Base-by-base conservation (phyloP, 2,113 vertebrate genomes). In the Paedocypris sp. region DNA sequence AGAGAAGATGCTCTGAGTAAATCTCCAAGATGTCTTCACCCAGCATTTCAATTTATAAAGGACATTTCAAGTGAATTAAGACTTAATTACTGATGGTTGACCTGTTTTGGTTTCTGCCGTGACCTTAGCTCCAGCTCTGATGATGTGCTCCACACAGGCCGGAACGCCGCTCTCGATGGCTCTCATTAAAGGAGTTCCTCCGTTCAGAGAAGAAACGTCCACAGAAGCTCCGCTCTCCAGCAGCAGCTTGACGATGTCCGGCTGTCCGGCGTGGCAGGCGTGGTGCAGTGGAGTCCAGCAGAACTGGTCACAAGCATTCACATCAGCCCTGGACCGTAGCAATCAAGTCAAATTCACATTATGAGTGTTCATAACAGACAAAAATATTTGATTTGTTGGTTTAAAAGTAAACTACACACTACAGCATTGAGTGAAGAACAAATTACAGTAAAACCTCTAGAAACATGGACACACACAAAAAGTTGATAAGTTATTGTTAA, bases 221-320 rank as follows among this genome's bases (percentile, higher is more conserved):
- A 97, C 32, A 0, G 2, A 1, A 3, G 91, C 91, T 20, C 95
- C 91, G 0, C 82, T 73, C 22, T 86, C 66, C 38, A 98, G 33
- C 1, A 99, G 77, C 48, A 93, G 77, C 20, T 92, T 73, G 11
- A 84, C 72, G 2, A 93, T 73, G 12, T 91, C 86, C 10, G 85
- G 75, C 22, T 92, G 85, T 7, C 94, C 94, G 0, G 88, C 83
- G 0, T 89, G 85, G 65, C 90, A 92, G 0, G 94, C 94, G 0
- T 94, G 91, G 54, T 99, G 95, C n/a, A 99, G 88, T 0, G 95
- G 85, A 3, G 90, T 96, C 95, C 94, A 99, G 63, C 80, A 52
- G 75, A 95, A 94, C 82, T 94, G 93, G 72, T 97, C 95, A 10
- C 73, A 74, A 6, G 76, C 57, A 0, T 64, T 69, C 15, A 64